Evolutionary conservation across 1,140 invertebrate species (phyloP), one percentile per base, ranked within the genome.

Genomic region (Drosophila nasuta): DNA sequence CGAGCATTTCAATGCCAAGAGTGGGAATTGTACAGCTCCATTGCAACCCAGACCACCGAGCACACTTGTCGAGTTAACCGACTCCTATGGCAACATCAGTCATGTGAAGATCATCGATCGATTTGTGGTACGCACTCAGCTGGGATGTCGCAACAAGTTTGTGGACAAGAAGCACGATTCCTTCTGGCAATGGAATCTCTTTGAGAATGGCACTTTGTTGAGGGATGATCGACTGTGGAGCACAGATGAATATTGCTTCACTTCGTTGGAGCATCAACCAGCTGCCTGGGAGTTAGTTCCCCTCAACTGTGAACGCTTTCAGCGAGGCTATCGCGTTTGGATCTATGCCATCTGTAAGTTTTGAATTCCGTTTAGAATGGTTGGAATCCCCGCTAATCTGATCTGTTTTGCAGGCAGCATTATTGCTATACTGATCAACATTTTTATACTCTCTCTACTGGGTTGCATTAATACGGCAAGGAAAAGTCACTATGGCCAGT

Each of bases 331-430:
- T 57, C 71, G 90, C 1, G 77, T 91, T 3, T 91, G 90, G 90
- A 91, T 91, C 49, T 91, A 91, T 69, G 89, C 81, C 7, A 91
- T 91, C n/a, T 91, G 90, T 91, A 33, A 73, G 89, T 52, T 2
- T 56, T 1, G 0, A 5, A 10, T 13, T 6, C 35, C 2, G 20
- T 0, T 38, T 38, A 3, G 1, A 11, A 2, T 0, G 13, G 1
- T 8, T 7, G 0, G 28, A 8, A 51, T 30, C 3, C 4, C 4
- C 8, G 1, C 17, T 25, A 15, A 65, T 30, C 0, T 13, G 20
- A 8, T 5, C 6, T 5, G 13, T 1, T n/a, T 13, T 43, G 5
- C 46, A 91, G 90, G 90, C 73, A 77, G 81, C 48, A 80, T 82
- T 33, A 66, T 91, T n/a, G 90, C 90, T 45, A 91, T 91, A 17